Percentiles rank a stretch among this genome's conserved stretches.
Evolutionary conservation across 92 coral and sea anemone species (phyloP).

Genomic region (Actinernus sp.): DNA sequence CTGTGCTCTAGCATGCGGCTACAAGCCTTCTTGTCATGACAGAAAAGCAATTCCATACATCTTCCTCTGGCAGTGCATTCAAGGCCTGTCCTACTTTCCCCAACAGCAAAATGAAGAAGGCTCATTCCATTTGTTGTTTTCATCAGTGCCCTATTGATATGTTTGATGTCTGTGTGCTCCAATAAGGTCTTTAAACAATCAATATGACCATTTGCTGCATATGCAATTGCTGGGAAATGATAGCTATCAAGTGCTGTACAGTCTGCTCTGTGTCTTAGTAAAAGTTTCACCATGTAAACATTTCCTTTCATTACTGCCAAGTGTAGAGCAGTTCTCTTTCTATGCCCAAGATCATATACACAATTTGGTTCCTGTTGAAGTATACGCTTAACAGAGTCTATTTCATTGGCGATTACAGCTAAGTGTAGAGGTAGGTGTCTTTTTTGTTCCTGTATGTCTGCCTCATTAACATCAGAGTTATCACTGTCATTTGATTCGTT

Average conservation of each 20-base stretch:
- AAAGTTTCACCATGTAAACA: conserved; percentile 64
- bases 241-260: conserved; percentile 70
- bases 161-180: conserved; percentile 50
- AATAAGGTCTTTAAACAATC: conserved; percentile 73
- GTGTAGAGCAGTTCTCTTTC: conserved; percentile 84
- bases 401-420: conserved; percentile 62
- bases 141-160: conserved; percentile 35
- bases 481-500: conserved; percentile 74
- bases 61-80: conserved; percentile 50
- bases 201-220: conserved; percentile 86
- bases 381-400: conserved; percentile 34
- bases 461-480: conserved; percentile 26
- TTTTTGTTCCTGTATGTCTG: conserved; percentile 10
- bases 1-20: conserved; percentile 45
- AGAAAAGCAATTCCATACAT: conserved; percentile 76
- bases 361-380: conserved; percentile 50
- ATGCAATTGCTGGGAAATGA: conserved; percentile 77
- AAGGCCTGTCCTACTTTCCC: conserved; percentile 51
- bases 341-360: conserved; percentile 66
- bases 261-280: conserved; percentile 71
- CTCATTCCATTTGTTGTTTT: conserved; percentile 54
- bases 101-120: conserved; percentile 83
- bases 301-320: conserved; percentile 76
- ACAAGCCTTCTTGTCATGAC: conserved; percentile 59
- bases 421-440: conserved; percentile 33